A percentile compares a stretch with the other conserved stretches of the same genome.
phyloP scores from a whole-genome alignment of 2,797 vertebrate species.

The Coregonus suidteri region DNA sequence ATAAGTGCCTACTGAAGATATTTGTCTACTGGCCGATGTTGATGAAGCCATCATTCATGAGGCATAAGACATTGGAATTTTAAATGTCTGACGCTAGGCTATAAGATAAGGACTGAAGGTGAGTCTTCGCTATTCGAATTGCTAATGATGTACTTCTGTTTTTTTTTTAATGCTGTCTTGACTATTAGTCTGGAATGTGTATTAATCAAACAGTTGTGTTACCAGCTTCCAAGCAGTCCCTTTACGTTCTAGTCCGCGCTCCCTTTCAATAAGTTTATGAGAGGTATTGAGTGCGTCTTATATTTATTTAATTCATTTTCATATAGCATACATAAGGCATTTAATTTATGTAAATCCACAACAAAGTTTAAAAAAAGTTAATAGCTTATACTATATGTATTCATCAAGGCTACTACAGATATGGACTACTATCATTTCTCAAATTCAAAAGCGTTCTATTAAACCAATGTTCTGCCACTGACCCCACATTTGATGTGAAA shows the following conservation, averaged over 20 bases:
- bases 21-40: neutral
- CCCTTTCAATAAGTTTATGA: neutral
- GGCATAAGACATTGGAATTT: neutral
- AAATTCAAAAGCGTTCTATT: neutral
- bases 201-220: neutral
- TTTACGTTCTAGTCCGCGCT: neutral
- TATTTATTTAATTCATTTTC: neutral
- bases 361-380: neutral
- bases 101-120: neutral
- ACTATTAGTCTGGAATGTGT: neutral
- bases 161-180: neutral
- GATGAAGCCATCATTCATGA: neutral
- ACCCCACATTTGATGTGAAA: slow-evolving; percentile 19
- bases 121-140: neutral
- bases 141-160: neutral
- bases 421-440: slow-evolving; percentile 2
- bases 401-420: neutral
- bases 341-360: neutral
- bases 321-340: neutral
- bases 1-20: neutral
- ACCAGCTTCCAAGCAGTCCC: neutral
- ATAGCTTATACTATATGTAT: neutral
- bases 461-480: slow-evolving; percentile 1
- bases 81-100: neutral
- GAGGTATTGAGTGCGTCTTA: neutral